These are phyloP conservation scores for Drosophila arawakana DNA, from an alignment of 1,140 invertebrate species.

Conservation along the genomic window DNA sequence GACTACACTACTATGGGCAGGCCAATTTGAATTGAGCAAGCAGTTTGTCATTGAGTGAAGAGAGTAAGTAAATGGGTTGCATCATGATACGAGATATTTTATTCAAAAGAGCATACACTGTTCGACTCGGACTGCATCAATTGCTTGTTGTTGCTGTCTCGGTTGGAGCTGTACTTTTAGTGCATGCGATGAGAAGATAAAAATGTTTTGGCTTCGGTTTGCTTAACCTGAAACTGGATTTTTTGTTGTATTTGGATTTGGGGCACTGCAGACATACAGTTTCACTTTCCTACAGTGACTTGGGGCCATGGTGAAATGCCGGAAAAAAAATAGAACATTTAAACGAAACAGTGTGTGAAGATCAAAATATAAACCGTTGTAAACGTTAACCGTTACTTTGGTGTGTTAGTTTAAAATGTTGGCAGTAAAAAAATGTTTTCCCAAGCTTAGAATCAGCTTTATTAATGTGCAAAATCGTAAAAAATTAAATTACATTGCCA, in stretches of 20 bases:
- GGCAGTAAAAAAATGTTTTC: constrained; percentile 17
- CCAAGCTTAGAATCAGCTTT: constrained; percentile 29
- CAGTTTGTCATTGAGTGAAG: not conserved
- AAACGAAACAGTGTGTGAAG: constrained; percentile 16
- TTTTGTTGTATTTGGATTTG: constrained; percentile 32
- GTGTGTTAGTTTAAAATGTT: constrained; percentile 9
- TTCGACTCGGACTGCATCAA: constrained; percentile 19
- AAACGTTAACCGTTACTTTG: constrained; percentile 14
- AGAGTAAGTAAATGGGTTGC: not conserved
- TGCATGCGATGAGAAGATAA: constrained; percentile 61
- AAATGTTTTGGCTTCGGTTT: constrained; percentile 69
- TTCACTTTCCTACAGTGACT: constrained; percentile 46
- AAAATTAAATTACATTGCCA: constrained; percentile 77
- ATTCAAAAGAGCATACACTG: not conserved
- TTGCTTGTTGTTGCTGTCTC: constrained; percentile 54
- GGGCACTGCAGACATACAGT: constrained; percentile 36
- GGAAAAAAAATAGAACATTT: constrained; percentile 26
- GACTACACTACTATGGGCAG: constrained; percentile 28
- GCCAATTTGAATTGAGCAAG: not conserved
- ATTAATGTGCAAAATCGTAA: constrained; percentile 81
- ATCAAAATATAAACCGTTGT: constrained; percentile 21
- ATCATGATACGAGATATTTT: no score
- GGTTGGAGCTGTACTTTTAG: constrained; percentile 76
- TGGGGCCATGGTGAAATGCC: constrained; percentile 20
- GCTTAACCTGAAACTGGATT: constrained; percentile 76